phyloP scores from a whole-genome alignment of 2,888 invertebrate species.

The Podotricha telesiphe region DNA sequence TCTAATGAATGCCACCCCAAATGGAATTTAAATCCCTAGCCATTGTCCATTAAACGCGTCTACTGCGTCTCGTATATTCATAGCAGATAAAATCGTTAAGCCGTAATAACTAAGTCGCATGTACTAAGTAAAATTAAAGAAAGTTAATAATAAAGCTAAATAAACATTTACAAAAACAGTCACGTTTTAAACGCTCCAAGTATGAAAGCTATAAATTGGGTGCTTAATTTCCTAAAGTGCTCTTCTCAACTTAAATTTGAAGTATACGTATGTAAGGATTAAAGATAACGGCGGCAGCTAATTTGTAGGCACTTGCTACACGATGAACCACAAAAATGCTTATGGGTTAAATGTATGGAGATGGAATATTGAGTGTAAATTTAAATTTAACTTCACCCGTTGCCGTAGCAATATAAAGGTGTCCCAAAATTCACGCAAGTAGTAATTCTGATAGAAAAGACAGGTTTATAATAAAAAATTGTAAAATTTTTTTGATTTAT shows the following conservation, averaged over 20 bases:
- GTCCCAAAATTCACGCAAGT: too few relatives aligned
- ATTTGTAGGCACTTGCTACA: constrained; percentile 30
- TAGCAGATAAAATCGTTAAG: too few relatives aligned
- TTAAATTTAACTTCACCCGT: too few relatives aligned
- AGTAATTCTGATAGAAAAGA: too few relatives aligned
- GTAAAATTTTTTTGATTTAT: too few relatives aligned
- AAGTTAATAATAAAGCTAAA: constrained; percentile 17
- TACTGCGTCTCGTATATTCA: too few relatives aligned
- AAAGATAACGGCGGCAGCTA: constrained; percentile 33
- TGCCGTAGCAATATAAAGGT: too few relatives aligned
- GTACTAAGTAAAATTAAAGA: background rate
- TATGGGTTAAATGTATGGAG: constrained; percentile 14
- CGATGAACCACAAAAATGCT: constrained; percentile 35
- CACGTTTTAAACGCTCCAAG: constrained; percentile 26
- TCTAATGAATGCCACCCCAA: too few relatives aligned
- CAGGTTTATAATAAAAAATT: too few relatives aligned
- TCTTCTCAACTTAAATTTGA: constrained; percentile 34
- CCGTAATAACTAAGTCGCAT: background rate
- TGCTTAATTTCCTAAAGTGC: constrained; percentile 30
- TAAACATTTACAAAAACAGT: constrained; percentile 19
- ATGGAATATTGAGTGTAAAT: too few relatives aligned
- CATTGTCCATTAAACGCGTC: too few relatives aligned
- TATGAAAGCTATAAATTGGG: constrained; percentile 27
- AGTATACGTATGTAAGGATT: constrained; percentile 34
- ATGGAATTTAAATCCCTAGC: too few relatives aligned